Base-by-base conservation (phyloP, 2,113 vertebrate genomes). In the Loxodonta africana region DNA sequence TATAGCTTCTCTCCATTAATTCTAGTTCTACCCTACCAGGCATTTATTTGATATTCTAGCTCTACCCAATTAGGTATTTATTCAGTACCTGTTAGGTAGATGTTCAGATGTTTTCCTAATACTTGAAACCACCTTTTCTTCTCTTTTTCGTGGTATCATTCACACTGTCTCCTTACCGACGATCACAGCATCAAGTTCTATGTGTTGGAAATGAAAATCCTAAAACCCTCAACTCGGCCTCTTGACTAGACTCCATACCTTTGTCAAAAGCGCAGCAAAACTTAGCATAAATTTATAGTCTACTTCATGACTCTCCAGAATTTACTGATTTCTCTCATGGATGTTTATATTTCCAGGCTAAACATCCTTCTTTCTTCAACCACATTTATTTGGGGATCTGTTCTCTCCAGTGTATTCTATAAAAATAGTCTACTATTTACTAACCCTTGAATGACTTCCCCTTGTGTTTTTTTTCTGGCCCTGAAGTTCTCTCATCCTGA, bases 341-440 rank as follows among this genome's bases (percentile, higher is more conserved):
- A 33, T 48, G 53, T 73, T 91, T 65, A 20, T 30, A 9, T 88
- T 71, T 81, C 37, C 12, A 57, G 28, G 14, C 60, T 71, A 94
- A 69, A 92, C n/a, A 62, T 67, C 20, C 20, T 4, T 77, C 41
- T 77, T 67, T 92, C 20, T 83, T 86, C 30, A 91, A 12, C 20
- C 46, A 53, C 28, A 74, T 33, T 53, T 48, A 48, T 67, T 84
- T 93, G 41, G 33, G 15, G 46, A 8, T 67, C 46, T 89, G 44
- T 41, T 30, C 17, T 5, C 8, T 48, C 2, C n/a, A 62, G 17
- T 71, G 11, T 25, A 69, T 41, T 69, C 26, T 73, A 5, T 23
- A 90, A 41, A 83, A 37, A 67, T 88, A 93, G 95, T 92, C 28
- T 60, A 69, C 28, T 67, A 63, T 62, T 76, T 78, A 83, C n/a